Conservation (phyloP, 2,888 invertebrate genomes). For the Furcula furcula region DNA sequence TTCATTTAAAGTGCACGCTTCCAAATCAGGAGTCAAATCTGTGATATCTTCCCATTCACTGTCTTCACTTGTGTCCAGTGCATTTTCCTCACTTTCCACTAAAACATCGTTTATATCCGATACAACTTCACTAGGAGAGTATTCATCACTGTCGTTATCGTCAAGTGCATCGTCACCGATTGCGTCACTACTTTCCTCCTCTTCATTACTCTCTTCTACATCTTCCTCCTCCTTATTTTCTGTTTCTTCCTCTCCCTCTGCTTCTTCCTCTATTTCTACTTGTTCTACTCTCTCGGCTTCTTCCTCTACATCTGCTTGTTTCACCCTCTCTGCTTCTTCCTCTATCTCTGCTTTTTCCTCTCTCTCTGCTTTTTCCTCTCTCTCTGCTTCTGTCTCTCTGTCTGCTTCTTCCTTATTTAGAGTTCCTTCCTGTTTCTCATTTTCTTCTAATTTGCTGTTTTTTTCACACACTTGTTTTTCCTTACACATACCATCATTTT, state of each 20-base stretch:
- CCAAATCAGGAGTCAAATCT: too few relatives aligned
- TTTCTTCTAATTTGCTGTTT: slow-evolving; percentile 2
- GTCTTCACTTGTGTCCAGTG: not conserved
- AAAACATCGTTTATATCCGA: slow-evolving; percentile 12
- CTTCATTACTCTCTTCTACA: not conserved
- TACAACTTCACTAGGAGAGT: slow-evolving; percentile 16
- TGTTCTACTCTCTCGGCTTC: not conserved
- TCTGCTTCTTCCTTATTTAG: slow-evolving; percentile 2
- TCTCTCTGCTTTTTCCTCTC: not conserved
- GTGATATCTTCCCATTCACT: slow-evolving; percentile 1
- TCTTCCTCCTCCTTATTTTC: too few relatives aligned
- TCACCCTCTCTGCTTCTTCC: not conserved
- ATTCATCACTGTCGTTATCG: slow-evolving; percentile 7
- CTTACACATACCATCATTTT: slow-evolving; percentile 3
- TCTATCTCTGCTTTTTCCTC: not conserved
- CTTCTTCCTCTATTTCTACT: too few relatives aligned
- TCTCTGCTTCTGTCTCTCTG: slow-evolving; percentile 1
- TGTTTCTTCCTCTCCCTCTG: too few relatives aligned
- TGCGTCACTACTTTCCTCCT: too few relatives aligned
- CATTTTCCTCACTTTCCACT: slow-evolving; percentile 9
- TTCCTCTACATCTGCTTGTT: slow-evolving; percentile 1
- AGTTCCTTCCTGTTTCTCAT: slow-evolving; percentile 8
- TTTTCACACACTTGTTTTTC: not conserved
- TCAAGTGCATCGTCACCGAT: too few relatives aligned
- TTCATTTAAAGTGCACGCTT: too few relatives aligned